These are phyloP conservation scores for Eulemur rufifrons DNA, from an alignment of 2,113 vertebrate species.

Conservation along the genomic window DNA sequence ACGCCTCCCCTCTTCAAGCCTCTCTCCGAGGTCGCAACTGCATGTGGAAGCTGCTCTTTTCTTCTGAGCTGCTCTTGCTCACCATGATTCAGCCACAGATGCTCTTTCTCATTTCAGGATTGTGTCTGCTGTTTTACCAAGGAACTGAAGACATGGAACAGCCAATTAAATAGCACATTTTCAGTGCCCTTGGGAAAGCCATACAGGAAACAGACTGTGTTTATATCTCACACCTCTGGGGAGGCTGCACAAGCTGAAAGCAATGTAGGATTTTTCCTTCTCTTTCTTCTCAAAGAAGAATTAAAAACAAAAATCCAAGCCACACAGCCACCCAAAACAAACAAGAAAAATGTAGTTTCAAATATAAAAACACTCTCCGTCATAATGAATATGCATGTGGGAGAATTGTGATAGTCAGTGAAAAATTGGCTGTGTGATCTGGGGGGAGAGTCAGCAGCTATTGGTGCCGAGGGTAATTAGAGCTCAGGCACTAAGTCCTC, in stretches of 20 bases:
- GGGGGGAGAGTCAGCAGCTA: not conserved
- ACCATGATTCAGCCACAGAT: conserved; percentile 45
- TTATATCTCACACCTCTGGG: conserved; percentile 76
- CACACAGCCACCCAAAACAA: conserved; percentile 59
- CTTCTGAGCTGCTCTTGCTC: not conserved
- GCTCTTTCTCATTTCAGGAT: conserved; percentile 58
- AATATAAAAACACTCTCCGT: conserved; percentile 49
- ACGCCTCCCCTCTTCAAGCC: rapidly evolving
- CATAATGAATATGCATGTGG: conserved; percentile 31
- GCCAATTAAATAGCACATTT: conserved; percentile 69
- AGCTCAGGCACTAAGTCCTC: not conserved
- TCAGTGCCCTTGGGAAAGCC: conserved; percentile 69
- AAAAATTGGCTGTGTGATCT: conserved; percentile 11
- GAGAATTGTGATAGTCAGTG: conserved; percentile 25
- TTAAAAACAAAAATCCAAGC: conserved; percentile 67
- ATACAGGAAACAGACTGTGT: conserved; percentile 73
- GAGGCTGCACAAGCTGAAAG: conserved; percentile 62
- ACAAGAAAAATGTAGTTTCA: conserved; percentile 54
- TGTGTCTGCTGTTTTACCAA: conserved; percentile 47
- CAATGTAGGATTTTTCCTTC: conserved; percentile 53
- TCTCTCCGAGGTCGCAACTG: not conserved
- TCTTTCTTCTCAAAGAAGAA: conserved; percentile 65
- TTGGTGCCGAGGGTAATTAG: not conserved
- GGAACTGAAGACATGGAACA: conserved; percentile 49
- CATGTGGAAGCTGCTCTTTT: not conserved